Evolutionary conservation across 2,888 invertebrate genomes (phyloP).

Genomic region (Sinohyriopsis cumingii): DNA sequence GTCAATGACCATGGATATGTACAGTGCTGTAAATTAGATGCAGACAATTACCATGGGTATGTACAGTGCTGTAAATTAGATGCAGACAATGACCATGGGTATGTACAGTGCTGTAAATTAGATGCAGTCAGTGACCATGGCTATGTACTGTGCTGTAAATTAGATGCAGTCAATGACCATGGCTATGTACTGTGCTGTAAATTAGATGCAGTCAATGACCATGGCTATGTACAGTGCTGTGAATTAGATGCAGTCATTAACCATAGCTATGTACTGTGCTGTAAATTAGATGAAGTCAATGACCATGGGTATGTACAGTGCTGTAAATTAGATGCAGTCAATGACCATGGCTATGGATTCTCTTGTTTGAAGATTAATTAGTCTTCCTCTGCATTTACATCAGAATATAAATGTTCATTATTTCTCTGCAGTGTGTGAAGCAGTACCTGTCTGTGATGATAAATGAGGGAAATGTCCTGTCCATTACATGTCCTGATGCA

Average conservation of each 20-base stretch:
- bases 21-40: neutral
- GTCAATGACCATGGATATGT: neutral
- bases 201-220: neutral
- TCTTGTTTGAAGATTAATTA: neutral
- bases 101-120: neutral
- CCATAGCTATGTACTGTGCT: neutral
- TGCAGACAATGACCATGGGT: neutral
- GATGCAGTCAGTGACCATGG: neutral
- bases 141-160: neutral
- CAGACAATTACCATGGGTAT: neutral
- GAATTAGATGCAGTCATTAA: neutral
- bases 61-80: neutral
- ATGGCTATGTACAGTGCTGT: neutral
- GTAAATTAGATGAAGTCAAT: neutral
- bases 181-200: neutral
- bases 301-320: neutral
- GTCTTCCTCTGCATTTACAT: neutral
- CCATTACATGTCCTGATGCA: constrained; percentile 69
- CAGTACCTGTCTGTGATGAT: constrained; percentile 68
- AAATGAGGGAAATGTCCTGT: constrained; percentile 62
- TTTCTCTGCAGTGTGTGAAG: constrained; percentile 61
- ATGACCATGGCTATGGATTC: neutral
- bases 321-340: neutral
- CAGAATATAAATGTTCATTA: neutral
- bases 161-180: neutral